A percentile compares a stretch with the other conserved stretches of the same genome.
Conservation (phyloP, 2,888 invertebrate species). For the Adelognathus sp. region DNA sequence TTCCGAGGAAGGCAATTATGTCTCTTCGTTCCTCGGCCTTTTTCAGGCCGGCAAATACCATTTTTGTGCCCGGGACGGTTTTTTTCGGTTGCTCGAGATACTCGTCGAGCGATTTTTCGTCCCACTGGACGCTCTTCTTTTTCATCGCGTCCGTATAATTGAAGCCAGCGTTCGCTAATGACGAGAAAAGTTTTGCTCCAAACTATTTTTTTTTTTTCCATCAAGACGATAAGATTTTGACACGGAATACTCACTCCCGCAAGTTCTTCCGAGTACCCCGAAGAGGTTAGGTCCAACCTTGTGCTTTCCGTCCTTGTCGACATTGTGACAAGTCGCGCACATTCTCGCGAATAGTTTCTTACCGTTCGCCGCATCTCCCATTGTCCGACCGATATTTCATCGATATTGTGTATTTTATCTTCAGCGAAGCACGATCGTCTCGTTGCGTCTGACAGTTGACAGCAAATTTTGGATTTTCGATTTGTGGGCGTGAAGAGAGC, state of each 20-base stretch:
- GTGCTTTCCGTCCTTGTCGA: constrained; percentile 85
- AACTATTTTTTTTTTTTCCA: not conserved
- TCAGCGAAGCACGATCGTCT: constrained; percentile 2
- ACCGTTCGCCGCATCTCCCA: constrained; percentile 86
- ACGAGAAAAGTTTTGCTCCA: not conserved
- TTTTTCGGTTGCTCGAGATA: constrained; percentile 89
- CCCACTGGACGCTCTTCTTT: constrained; percentile 86
- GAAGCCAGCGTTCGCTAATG: constrained; percentile 81
- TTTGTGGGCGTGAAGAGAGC: not conserved
- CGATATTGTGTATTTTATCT: not conserved
- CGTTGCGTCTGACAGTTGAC: constrained; percentile 26
- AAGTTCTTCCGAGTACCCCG: constrained; percentile 84
- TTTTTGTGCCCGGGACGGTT: constrained; percentile 89
- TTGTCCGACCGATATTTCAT: constrained; percentile 54
- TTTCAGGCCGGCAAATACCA: constrained; percentile 89
- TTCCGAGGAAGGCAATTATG: constrained; percentile 85
- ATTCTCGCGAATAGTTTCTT: constrained; percentile 86
- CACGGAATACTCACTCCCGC: constrained; percentile 67
- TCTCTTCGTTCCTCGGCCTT: constrained; percentile 86
- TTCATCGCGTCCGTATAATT: constrained; percentile 86
- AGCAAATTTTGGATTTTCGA: constrained; percentile 37
- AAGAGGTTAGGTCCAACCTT: constrained; percentile 88
- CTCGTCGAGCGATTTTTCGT: constrained; percentile 84
- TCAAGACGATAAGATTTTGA: not conserved
- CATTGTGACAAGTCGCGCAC: constrained; percentile 88